Evolutionary conservation across 2,797 vertebrate genomes (phyloP).

Genomic region (Sternotherus odoratus): DNA sequence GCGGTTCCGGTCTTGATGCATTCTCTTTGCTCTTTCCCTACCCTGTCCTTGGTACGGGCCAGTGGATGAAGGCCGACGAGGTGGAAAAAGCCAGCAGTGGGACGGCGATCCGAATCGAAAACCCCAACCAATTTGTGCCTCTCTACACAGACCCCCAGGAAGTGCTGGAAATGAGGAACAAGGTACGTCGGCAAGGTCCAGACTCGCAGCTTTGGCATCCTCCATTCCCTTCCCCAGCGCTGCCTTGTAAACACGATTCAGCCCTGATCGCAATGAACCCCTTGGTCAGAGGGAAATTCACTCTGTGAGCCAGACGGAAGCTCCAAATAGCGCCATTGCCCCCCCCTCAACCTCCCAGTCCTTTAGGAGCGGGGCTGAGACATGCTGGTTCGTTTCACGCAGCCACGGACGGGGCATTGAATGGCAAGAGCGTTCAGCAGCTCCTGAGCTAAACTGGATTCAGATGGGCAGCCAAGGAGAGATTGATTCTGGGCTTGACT

Average conservation of each 20-base stretch:
- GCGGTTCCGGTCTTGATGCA: rapidly evolving
- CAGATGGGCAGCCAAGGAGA: neutral
- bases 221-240: no score
- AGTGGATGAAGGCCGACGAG: slow-evolving; percentile 96
- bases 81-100: slow-evolving; percentile 89
- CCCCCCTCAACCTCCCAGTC: no score
- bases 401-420: neutral
- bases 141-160: slow-evolving; percentile 97
- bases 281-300: neutral
- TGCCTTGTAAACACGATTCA: neutral
- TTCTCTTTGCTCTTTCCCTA: neutral
- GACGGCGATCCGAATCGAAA: slow-evolving; percentile 94
- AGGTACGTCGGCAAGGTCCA: no score
- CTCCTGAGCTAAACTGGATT: neutral
- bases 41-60: rapidly evolving
- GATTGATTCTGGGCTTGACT: neutral
- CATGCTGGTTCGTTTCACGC: neutral
- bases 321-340: neutral
- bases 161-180: slow-evolving; percentile 97
- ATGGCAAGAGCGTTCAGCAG: neutral
- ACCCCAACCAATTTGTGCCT: slow-evolving; percentile 97
- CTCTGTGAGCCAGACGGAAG: neutral
- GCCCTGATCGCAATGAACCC: no score
- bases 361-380: neutral
- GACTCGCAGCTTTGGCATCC: no score